Base-by-base conservation (phyloP, 2,888 invertebrate species). In the Eupithecia exiguata region DNA sequence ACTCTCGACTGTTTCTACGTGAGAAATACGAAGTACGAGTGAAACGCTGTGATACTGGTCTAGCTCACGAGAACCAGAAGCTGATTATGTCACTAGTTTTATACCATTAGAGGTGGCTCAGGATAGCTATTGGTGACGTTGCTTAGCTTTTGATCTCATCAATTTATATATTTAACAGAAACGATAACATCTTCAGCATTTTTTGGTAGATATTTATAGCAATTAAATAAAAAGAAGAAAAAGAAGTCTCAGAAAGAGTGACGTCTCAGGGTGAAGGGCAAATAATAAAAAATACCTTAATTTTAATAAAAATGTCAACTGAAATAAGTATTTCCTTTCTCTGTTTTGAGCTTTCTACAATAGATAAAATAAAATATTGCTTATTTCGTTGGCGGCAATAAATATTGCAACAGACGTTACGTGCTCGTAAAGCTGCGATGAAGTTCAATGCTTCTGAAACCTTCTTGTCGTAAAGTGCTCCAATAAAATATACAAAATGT, bases 351-450 rank as follows among this genome's bases (percentile, higher is more conserved):
- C 58, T 25, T 58, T 25, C 58, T 25, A 25, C 12, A 1, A 58
- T 1, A 58, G 25, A 5, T 58, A 14, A 58, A 58, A 58, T 58
- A 58, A n/a, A 25, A 58, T 53, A 12, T 21, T 53, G 53, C 12
- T 53, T 21, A 53, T 53, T 53, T 16, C 53, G 21, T 53, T 30
- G 30, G 2, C 4, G 30, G 30, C 30, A 30, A 21, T 21, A 53
- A 21, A 53, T n/a, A 58, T 25, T 30, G 30, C 2, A 14, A 6
- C 58, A 58, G 25, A 58, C 14, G 58, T 58, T 12, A 25, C 25
- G 58, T 58, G 58, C 58, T 58, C 25, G 58, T 58, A 25, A 58
- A 58, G 58, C 25, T 58, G 21, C 12, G 58, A 58, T 58, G 25
- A 5, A 25, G 58, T 58, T 58, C 21, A 58, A 58, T 25, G 58